phyloP scores from a whole-genome alignment of 2,888 invertebrate species.

The Cremastinae sp. region DNA sequence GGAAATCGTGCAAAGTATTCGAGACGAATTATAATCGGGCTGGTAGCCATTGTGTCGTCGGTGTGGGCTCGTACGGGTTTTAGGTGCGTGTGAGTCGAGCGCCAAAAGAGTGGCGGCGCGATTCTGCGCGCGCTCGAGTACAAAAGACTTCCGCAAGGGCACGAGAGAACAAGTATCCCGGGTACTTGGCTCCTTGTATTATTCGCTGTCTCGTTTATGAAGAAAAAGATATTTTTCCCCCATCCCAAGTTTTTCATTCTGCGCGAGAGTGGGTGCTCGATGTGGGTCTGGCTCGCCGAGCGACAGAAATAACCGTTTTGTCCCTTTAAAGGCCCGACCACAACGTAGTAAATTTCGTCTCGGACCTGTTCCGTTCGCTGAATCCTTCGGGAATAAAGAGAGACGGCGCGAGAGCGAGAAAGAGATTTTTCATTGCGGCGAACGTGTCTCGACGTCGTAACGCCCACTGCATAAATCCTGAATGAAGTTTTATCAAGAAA shows the following conservation, averaged over 20 bases:
- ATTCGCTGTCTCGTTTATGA: background rate
- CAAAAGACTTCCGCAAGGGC: conserved; percentile 62
- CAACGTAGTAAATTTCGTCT: conserved; percentile 53
- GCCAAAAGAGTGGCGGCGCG: conserved; percentile 15
- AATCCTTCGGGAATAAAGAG: background rate
- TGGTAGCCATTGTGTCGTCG: conserved; percentile 29
- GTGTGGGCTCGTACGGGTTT: background rate
- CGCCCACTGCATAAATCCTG: conserved; percentile 56
- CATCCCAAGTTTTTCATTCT: conserved; percentile 51
- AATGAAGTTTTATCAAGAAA: conserved; percentile 56
- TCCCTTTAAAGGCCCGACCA: conserved; percentile 59
- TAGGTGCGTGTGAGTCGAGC: background rate
- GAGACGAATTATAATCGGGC: conserved; percentile 62
- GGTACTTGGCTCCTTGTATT: conserved; percentile 14
- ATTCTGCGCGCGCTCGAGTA: conserved; percentile 47
- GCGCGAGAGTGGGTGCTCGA: conserved; percentile 47
- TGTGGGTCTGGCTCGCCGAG: background rate
- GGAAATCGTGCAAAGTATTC: conserved; percentile 63
- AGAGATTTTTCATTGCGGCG: conserved; percentile 36
- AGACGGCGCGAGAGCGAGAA: conserved; percentile 23
- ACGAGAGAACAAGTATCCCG: conserved; percentile 26
- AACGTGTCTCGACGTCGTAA: conserved; percentile 50
- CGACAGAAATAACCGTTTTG: conserved; percentile 51
- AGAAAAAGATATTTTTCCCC: conserved; percentile 36
- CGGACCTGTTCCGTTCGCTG: conserved; percentile 34